A percentile compares a stretch with the other conserved stretches of the same genome.
Evolutionary conservation across 2,797 vertebrate species (phyloP).

Genomic region (Acanthurus leucopareius): DNA sequence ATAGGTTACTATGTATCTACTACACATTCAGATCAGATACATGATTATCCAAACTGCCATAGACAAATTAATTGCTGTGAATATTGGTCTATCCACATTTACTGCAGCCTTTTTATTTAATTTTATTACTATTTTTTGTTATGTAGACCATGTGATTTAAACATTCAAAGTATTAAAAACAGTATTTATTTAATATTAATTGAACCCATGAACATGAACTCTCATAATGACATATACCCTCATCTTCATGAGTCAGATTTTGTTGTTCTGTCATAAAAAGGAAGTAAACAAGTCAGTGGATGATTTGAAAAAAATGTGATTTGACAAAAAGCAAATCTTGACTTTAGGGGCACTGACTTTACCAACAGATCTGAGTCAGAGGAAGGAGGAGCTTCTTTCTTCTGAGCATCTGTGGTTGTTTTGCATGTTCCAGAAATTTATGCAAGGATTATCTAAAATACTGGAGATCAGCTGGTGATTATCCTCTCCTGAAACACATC

Average conservation of each 20-base stretch:
- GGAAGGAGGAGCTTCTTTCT: neutral
- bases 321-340: neutral
- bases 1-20: conserved; percentile 8
- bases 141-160: too few relatives aligned
- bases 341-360: neutral
- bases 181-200: too few relatives aligned
- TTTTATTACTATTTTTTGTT: too few relatives aligned
- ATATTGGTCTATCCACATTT: conserved; percentile 4
- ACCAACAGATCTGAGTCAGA: neutral
- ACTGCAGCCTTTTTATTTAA: neutral
- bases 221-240: neutral
- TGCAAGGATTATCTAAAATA: neutral
- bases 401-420: neutral
- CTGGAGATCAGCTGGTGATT: neutral
- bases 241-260: neutral
- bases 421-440: neutral
- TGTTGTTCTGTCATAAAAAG: neutral
- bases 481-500: neutral
- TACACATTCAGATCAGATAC: conserved; percentile 22
- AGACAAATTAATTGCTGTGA: conserved; percentile 10
- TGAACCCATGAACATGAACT: neutral
- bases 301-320: neutral
- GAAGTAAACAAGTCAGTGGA: neutral
- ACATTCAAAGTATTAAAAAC: too few relatives aligned
- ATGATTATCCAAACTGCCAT: neutral